Evolutionary conservation across 1,140 invertebrate species (phyloP).

Genomic region (Lordiphosa collinella): DNA sequence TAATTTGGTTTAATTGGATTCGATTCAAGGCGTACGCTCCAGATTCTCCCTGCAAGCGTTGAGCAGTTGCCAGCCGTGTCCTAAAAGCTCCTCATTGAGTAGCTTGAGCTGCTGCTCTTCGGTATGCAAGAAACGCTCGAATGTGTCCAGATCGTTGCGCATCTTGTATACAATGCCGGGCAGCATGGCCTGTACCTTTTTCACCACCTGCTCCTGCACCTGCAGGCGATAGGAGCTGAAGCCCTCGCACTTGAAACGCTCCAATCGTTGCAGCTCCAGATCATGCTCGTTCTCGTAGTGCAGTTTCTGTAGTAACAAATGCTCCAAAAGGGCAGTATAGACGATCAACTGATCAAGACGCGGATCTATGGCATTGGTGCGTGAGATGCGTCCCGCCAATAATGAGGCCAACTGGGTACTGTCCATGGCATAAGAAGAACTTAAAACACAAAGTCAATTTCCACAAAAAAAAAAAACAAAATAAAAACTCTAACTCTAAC

Average conservation of each 20-base stretch:
- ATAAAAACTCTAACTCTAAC: too few species aligned
- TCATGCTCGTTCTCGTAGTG: slow-evolving; percentile 39
- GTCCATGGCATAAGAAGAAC: background rate
- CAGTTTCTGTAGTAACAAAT: slow-evolving; percentile 44
- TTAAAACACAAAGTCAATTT: too few species aligned
- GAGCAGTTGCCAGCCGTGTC: slow-evolving; percentile 14
- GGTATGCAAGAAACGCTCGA: slow-evolving; percentile 30
- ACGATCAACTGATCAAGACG: slow-evolving; percentile 49
- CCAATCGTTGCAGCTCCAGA: slow-evolving; percentile 32
- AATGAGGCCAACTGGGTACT: background rate
- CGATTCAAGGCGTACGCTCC: slow-evolving; percentile 7
- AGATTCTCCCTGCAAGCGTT: slow-evolving; percentile 22
- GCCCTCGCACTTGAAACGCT: slow-evolving; percentile 46
- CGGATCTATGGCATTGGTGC: slow-evolving; percentile 15
- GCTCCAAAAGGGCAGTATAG: slow-evolving; percentile 33
- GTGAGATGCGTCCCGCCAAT: background rate
- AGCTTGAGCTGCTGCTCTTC: slow-evolving; percentile 12
- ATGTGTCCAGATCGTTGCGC: slow-evolving; percentile 49
- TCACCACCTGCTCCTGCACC: slow-evolving; percentile 38
- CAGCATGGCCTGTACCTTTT: slow-evolving; percentile 30
- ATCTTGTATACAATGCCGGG: slow-evolving; percentile 49
- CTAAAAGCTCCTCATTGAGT: slow-evolving; percentile 24
- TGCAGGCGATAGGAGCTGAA: slow-evolving; percentile 13
- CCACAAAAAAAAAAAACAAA: too few species aligned
- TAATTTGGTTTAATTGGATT: background rate